phyloP scores from a whole-genome alignment of 2,888 invertebrate genomes.

The Folsomia manolachei region DNA sequence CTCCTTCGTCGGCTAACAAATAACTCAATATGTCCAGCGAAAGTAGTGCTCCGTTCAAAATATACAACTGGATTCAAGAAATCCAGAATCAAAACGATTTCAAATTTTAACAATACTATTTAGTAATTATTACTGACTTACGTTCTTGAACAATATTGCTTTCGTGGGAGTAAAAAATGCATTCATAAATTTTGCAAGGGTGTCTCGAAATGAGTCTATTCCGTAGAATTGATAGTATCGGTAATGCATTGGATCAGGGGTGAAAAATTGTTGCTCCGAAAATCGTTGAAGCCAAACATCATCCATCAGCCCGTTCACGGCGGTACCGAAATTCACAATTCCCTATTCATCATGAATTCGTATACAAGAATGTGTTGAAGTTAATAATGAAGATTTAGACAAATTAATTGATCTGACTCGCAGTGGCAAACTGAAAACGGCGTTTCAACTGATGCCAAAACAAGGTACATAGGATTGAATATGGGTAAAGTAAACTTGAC shows the following conservation, averaged over 20 bases:
- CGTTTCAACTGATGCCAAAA: too few species aligned
- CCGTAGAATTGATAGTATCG: constrained; percentile 37
- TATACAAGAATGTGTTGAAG: too few species aligned
- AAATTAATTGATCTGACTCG: too few species aligned
- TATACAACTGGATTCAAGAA: constrained; percentile 20
- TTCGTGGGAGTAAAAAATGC: constrained; percentile 23
- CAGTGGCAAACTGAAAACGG: too few species aligned
- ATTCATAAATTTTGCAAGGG: constrained; percentile 29
- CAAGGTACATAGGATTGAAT: not conserved
- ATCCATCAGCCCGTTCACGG: constrained; percentile 34
- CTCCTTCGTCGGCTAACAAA: constrained; percentile 27
- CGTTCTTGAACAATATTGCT: constrained; percentile 11
- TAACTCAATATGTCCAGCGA: constrained; percentile 27
- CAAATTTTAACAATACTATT: not conserved
- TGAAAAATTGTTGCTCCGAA: constrained; percentile 6
- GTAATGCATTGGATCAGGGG: constrained; percentile 18
- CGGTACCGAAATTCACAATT: constrained; percentile 35
- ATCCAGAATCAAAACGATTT: not conserved
- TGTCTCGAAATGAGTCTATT: constrained; percentile 17
- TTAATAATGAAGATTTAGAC: too few species aligned
- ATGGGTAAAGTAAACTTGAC: not conserved
- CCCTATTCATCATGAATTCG: constrained; percentile 17
- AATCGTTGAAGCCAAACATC: constrained; percentile 31
- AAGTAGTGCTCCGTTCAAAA: constrained; percentile 31
- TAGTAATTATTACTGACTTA: not conserved